Conservation (phyloP, 2,888 invertebrate genomes). For the Ischnus inquisitorius region DNA sequence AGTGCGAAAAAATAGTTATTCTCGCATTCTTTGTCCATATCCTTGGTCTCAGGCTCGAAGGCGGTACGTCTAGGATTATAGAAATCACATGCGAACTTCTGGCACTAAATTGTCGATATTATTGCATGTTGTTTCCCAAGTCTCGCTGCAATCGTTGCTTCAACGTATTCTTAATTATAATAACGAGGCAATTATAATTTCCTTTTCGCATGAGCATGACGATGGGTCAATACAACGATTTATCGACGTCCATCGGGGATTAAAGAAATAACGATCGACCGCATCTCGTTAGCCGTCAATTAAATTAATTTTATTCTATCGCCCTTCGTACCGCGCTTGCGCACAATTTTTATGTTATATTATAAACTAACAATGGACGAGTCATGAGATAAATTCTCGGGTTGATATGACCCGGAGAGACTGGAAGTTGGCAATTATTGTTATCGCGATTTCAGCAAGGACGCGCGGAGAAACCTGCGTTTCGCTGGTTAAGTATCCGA, state of each 20-base stretch:
- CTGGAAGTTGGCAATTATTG: constrained; percentile 61
- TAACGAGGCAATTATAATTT: neutral
- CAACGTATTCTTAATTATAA: neutral
- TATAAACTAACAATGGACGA: constrained; percentile 19
- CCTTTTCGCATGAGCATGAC: neutral
- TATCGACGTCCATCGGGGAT: constrained; percentile 25
- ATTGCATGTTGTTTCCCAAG: too few species aligned
- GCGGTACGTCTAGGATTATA: too few species aligned
- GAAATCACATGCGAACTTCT: too few species aligned
- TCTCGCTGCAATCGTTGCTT: neutral
- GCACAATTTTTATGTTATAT: constrained; percentile 25
- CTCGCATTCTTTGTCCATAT: too few species aligned
- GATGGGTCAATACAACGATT: constrained; percentile 16
- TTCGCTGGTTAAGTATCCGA: neutral
- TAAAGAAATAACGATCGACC: constrained; percentile 9
- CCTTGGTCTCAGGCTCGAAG: too few species aligned
- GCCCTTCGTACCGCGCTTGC: neutral
- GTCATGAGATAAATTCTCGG: constrained; percentile 7
- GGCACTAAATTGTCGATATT: too few species aligned
- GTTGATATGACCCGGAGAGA: neutral
- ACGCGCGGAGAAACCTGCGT: constrained; percentile 2
- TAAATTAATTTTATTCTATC: constrained; percentile 22
- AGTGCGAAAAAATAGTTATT: too few species aligned
- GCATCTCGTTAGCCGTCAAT: neutral
- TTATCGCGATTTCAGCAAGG: constrained; percentile 50